phyloP scores from a whole-genome alignment of 2,113 vertebrate genomes.

The Ameiurus melas region DNA sequence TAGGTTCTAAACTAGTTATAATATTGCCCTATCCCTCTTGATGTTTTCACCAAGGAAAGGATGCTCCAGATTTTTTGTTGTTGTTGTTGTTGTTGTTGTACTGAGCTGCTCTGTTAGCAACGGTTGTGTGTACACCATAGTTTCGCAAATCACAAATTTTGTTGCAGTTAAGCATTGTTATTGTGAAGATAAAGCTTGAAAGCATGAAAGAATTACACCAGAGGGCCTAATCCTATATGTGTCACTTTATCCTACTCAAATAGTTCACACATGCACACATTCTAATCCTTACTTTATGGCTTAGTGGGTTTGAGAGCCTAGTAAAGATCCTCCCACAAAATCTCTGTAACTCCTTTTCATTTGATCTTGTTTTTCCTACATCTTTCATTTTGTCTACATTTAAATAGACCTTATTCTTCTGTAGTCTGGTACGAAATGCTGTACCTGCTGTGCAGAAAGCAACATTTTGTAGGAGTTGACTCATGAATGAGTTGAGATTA shows the following conservation, averaged over 20 bases:
- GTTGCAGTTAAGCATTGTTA: not conserved
- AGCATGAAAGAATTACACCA: not conserved
- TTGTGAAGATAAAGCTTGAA: not conserved
- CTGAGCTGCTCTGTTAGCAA: not conserved
- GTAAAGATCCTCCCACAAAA: not conserved
- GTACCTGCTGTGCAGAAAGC: not conserved
- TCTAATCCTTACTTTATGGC: not conserved
- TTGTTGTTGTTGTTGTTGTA: not conserved
- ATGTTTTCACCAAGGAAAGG: not conserved
- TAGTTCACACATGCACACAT: not conserved
- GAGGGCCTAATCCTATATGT: constrained; percentile 4
- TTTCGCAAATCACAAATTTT: not conserved
- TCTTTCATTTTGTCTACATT: not conserved
- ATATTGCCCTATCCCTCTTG: not conserved
- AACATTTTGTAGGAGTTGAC: not conserved
- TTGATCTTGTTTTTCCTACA: not conserved
- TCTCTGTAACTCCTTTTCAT: not conserved
- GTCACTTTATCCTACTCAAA: constrained; percentile 25
- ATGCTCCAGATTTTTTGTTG: not conserved
- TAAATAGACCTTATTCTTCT: not conserved
- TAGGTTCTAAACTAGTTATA: not conserved
- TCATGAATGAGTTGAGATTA: too few species aligned
- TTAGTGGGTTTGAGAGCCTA: not conserved
- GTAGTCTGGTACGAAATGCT: not conserved
- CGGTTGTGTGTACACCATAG: not conserved